These are phyloP conservation scores for Colinus virginianus DNA, from an alignment of 2,113 vertebrate genomes.

Conservation along the genomic window DNA sequence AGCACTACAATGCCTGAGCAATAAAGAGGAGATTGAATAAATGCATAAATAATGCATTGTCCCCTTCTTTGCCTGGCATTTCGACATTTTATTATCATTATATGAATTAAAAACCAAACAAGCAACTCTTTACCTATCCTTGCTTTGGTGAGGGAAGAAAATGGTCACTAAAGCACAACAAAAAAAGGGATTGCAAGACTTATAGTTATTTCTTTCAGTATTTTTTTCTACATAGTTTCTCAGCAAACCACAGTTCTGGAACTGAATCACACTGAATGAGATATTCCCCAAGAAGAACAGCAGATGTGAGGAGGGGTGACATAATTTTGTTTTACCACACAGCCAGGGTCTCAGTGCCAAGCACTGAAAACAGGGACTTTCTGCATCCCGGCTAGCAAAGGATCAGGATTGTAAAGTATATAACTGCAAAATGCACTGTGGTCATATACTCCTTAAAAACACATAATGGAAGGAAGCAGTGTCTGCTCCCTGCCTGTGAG, in stretches of 20 bases:
- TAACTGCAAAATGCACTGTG: background rate
- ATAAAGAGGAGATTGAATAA: background rate
- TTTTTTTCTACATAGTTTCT: background rate
- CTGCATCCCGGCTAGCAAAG: background rate
- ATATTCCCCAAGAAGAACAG: background rate
- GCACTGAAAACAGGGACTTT: background rate
- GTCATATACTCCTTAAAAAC: background rate
- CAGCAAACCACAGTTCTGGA: slow-evolving; percentile 9
- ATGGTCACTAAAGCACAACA: background rate
- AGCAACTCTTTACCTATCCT: background rate
- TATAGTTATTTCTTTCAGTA: background rate
- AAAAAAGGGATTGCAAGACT: background rate
- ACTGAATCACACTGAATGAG: background rate
- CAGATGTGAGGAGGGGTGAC: slow-evolving; percentile 34
- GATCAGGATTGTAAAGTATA: background rate
- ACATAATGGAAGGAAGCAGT: background rate
- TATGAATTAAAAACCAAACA: background rate
- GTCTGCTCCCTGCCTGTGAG: background rate
- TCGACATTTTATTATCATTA: background rate
- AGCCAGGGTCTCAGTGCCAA: background rate
- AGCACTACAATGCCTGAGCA: background rate
- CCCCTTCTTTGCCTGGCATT: background rate
- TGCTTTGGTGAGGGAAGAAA: background rate
- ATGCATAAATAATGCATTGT: background rate
- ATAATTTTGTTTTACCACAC: background rate